Evolutionary conservation across 37 sponge, comb jelly and placozoan genomes (phyloP), one percentile per base, ranked within the genome.

Genomic region (Lycopodina hypogea): DNA sequence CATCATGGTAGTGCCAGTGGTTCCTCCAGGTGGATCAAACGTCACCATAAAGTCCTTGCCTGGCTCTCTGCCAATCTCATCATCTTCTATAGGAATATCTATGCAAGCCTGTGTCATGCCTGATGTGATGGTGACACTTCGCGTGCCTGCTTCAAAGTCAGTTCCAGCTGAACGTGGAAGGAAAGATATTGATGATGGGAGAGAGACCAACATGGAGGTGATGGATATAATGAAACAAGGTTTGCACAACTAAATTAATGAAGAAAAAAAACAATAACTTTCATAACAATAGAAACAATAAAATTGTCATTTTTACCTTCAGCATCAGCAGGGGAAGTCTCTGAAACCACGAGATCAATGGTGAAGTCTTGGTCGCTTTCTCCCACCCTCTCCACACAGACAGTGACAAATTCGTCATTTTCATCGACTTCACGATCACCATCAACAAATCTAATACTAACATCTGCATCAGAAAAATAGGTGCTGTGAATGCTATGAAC

Each of bases 61-160:
- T 2, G 19, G 29, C 51, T 71, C 72, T 8, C 2, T 74, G 3
- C 75, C 35, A 30, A 74, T 53, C 12, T 56, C 17, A 74, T 74
- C 75, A 56, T 74, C 83, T 15, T 74, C 23, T 17, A 82, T 74
- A 8, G 68, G 68, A 14, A 74, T 74, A 14, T 37, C 3, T 9
- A 74, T 38, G 30, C 48, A 42, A 17, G 38, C 56, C 15, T 17
- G 2, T 8, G 68, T 62, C 1, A 0, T 11, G 34, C 30, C 68
- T 14, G 57, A 23, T 1, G 29, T 1, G 9, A 82, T 40, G 67
- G 75, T 75, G 8, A 82, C 18, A 51, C 17, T 52, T 26, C 15
- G 48, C 11, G 3, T 33, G 2, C n/a, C 68, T 30, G 39, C 55
- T 53, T 19, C 65, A 56, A 57, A 82, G 61, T 74, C 75, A 0